phyloP scores from a whole-genome alignment of 2,113 vertebrate species.

The Mus musculus region DNA sequence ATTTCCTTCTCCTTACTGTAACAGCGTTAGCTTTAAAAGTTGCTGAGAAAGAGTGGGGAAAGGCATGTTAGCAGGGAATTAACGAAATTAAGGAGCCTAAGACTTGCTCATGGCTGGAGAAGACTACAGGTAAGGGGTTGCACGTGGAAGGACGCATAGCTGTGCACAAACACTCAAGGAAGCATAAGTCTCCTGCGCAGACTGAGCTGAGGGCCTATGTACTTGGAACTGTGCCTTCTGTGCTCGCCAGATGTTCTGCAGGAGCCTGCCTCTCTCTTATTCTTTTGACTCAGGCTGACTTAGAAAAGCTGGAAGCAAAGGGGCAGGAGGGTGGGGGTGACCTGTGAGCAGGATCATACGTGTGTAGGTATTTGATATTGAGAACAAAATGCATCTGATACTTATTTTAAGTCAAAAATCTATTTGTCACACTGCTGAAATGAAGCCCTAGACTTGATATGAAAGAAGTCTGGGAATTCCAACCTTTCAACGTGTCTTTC shows the following conservation, averaged over 20 bases:
- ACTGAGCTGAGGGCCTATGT: background rate
- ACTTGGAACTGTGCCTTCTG: background rate
- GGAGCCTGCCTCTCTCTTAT: background rate
- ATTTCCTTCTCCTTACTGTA: background rate
- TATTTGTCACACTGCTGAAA: background rate
- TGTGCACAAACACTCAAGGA: background rate
- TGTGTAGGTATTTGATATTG: background rate
- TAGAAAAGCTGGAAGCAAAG: background rate
- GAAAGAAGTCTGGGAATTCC: background rate
- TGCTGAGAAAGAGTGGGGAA: background rate
- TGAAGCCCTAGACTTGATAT: background rate
- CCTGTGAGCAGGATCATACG: background rate
- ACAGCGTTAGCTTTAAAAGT: background rate
- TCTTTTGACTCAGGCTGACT: background rate
- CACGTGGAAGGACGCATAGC: background rate
- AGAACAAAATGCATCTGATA: background rate
- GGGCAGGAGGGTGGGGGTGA: background rate
- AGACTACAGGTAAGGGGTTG: background rate
- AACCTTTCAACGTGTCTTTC: background rate
- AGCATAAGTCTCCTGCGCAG: background rate
- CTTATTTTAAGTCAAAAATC: background rate
- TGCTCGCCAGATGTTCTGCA: background rate
- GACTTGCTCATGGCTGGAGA: background rate
- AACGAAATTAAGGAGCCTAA: background rate
- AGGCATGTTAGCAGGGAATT: background rate